Conservation (phyloP, 2,888 invertebrate species). For the Lasioglossum figueresi region DNA sequence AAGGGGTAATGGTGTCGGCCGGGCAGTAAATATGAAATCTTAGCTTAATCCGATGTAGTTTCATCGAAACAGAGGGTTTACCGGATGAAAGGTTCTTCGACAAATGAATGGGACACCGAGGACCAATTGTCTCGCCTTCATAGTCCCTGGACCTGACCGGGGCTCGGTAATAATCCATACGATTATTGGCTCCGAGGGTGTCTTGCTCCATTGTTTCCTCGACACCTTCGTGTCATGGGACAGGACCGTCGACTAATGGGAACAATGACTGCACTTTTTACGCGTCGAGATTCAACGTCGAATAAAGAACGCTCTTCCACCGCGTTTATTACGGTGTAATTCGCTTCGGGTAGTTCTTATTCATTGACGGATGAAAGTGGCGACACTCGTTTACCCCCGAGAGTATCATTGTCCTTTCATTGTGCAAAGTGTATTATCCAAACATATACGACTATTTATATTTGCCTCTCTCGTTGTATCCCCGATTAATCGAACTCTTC, state of each 20-base stretch:
- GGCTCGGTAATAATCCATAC: conserved; percentile 28
- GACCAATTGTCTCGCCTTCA: conserved; percentile 1
- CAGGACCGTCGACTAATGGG: conserved; percentile 25
- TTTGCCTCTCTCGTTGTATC: not conserved
- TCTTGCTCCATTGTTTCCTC: conserved; percentile 29
- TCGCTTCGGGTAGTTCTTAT: not conserved
- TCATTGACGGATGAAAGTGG: not conserved
- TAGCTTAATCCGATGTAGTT: not conserved
- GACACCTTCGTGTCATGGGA: not conserved
- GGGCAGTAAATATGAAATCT: not conserved
- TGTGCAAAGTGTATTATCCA: not conserved
- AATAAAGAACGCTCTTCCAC: not conserved
- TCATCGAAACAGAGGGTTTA: conserved; percentile 14
- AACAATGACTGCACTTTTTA: conserved; percentile 5
- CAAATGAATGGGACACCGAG: conserved; percentile 33
- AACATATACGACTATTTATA: not conserved
- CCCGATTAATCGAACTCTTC: not conserved
- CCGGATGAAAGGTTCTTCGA: conserved; percentile 9
- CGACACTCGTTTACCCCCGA: not conserved
- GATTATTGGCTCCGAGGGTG: conserved; percentile 36
- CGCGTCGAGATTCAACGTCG: not conserved
- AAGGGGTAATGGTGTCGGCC: not conserved
- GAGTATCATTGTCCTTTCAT: not conserved
- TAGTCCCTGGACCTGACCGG: not conserved
- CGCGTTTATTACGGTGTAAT: not conserved